A percentile compares a stretch with the other conserved stretches of the same genome.
Conservation (phyloP, 2,113 vertebrate genomes). For the Campylomormyrus numenius region DNA sequence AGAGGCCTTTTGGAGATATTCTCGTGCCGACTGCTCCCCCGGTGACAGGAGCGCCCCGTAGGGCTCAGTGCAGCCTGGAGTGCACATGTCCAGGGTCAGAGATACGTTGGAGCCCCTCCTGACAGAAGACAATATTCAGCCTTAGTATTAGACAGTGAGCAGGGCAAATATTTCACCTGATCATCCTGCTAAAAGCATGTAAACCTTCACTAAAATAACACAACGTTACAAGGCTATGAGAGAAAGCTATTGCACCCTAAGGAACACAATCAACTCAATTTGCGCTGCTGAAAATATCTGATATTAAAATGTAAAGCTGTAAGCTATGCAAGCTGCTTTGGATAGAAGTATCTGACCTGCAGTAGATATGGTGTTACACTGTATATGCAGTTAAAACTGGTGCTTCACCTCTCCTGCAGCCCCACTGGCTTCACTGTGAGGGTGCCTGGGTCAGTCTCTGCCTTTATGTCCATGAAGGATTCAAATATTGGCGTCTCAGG, state of each 20-base stretch:
- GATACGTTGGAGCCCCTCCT: slow-evolving; percentile 98
- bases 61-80: slow-evolving; percentile 85
- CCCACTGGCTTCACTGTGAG: slow-evolving; percentile 71
- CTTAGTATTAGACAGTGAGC: neutral
- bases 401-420: slow-evolving; percentile 76
- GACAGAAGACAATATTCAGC: slow-evolving; percentile 20
- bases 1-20: slow-evolving; percentile 83
- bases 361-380: neutral
- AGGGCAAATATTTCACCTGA: neutral
- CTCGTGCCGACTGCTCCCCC: slow-evolving; percentile 77
- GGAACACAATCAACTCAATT: neutral
- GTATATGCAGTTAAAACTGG: neutral
- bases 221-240: neutral
- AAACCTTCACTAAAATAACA: neutral
- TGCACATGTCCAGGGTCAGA: slow-evolving; percentile 95
- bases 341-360: neutral
- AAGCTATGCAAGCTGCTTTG: neutral
- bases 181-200: neutral
- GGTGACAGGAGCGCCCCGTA: slow-evolving; percentile 89
- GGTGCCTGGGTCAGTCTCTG: slow-evolving; percentile 62
- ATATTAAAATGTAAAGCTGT: neutral
- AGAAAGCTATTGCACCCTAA: neutral
- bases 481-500: slow-evolving; percentile 80
- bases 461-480: slow-evolving; percentile 71
- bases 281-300: neutral